These are phyloP conservation scores for Leptopilina boulardi DNA, from an alignment of 1,140 invertebrate genomes.

Conservation along the genomic window DNA sequence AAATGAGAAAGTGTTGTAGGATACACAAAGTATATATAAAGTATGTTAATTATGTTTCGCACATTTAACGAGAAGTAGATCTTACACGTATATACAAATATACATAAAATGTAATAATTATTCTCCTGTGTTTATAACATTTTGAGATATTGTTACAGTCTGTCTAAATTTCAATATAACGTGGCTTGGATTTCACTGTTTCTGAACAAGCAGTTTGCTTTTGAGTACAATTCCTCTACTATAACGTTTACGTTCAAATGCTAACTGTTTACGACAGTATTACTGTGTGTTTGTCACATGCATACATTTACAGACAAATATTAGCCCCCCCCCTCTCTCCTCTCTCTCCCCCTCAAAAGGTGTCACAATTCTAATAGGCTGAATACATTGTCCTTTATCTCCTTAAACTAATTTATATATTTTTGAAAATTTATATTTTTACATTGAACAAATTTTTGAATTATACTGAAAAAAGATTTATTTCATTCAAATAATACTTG, in stretches of 20 bases:
- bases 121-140: not conserved
- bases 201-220: not conserved
- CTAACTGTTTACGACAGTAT: slow-evolving; percentile 11
- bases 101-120: not conserved
- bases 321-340: not conserved
- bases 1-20: no score
- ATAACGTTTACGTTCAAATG: slow-evolving; percentile 9
- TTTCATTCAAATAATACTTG: no score
- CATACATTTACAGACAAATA: slow-evolving; percentile 10
- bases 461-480: no score
- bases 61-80: no score
- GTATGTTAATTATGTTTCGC: no score
- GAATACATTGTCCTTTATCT: no score
- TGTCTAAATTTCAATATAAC: slow-evolving; percentile 13
- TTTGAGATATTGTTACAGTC: slow-evolving; percentile 13
- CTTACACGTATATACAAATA: no score
- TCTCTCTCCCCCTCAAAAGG: not conserved
- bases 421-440: no score
- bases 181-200: not conserved
- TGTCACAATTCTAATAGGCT: not conserved
- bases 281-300: slow-evolving; percentile 9
- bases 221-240: slow-evolving; percentile 1
- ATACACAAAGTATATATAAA: no score
- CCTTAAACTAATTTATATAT: no score
- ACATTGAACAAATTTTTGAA: no score